phyloP scores from a whole-genome alignment of 2,113 vertebrate species.

The Myiopsitta monachus region DNA sequence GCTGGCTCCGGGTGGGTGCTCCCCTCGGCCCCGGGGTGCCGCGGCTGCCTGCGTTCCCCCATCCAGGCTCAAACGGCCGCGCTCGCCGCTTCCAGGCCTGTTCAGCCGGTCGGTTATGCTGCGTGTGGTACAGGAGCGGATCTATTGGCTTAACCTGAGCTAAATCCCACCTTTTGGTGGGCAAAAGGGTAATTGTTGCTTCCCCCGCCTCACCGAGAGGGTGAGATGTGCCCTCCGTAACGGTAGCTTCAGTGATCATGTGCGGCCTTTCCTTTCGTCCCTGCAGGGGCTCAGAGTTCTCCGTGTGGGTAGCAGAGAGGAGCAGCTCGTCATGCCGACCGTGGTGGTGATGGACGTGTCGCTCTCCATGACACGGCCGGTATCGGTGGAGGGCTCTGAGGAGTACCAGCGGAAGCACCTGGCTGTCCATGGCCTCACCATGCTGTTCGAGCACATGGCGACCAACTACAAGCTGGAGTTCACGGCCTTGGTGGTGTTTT shows the following conservation, averaged over 20 bases:
- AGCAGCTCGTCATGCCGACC: constrained; percentile 84
- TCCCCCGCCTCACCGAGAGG: neutral
- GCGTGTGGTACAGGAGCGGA: neutral
- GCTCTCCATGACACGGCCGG: constrained; percentile 96
- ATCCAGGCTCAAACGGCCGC: neutral
- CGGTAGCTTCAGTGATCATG: accelerated
- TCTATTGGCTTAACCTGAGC: accelerated
- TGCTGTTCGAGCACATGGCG: constrained; percentile 99
- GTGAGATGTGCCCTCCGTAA: accelerated
- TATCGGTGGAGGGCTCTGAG: constrained; percentile 87
- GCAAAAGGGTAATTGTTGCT: neutral
- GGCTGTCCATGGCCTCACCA: constrained; percentile 92
- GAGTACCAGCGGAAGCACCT: constrained; percentile 96
- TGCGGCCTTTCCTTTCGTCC: neutral
- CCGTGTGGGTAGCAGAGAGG: neutral
- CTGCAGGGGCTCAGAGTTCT: neutral
- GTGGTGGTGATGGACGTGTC: constrained; percentile 97
- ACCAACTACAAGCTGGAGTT: constrained; percentile 97
- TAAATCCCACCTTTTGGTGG: accelerated
- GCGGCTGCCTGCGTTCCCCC: neutral
- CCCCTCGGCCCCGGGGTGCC: neutral
- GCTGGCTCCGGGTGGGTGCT: neutral
- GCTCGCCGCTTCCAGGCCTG: neutral
- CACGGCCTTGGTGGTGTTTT: constrained; percentile 92
- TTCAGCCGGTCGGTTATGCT: neutral